phyloP scores from a whole-genome alignment of 1,140 invertebrate genomes.

The Leptinotarsa defecta region DNA sequence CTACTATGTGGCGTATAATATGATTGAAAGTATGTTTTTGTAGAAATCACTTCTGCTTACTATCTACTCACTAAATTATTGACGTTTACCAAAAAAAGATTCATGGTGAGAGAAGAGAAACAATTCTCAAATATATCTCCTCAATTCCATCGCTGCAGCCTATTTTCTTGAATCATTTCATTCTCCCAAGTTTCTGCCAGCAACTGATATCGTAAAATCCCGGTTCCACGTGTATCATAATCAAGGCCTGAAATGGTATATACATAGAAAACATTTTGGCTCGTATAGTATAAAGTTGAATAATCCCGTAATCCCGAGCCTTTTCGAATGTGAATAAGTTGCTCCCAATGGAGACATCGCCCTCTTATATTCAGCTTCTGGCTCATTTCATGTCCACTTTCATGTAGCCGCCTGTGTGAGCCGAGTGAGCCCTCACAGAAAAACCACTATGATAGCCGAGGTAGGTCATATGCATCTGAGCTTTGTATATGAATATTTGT shows the following conservation, averaged over 20 bases:
- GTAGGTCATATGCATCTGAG: background rate
- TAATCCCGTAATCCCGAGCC: slow-evolving; percentile 8
- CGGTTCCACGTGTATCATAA: background rate
- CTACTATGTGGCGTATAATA: too few species aligned
- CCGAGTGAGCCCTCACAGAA: slow-evolving; percentile 12
- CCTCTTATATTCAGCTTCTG: slow-evolving; percentile 32
- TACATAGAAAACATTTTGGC: background rate
- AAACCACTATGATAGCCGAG: background rate
- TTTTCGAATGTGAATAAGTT: slow-evolving; percentile 22
- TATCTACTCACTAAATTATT: too few species aligned
- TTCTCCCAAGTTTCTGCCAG: too few species aligned
- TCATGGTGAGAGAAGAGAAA: too few species aligned
- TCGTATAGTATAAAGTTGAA: background rate
- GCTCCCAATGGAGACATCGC: slow-evolving; percentile 28
- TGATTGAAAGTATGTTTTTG: too few species aligned
- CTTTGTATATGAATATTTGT: background rate
- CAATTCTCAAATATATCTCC: too few species aligned
- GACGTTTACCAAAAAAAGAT: too few species aligned
- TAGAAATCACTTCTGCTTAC: too few species aligned
- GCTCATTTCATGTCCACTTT: slow-evolving; percentile 33
- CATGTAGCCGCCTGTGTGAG: slow-evolving; percentile 28
- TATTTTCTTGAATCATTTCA: too few species aligned
- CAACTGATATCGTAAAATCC: background rate
- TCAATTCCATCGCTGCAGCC: too few species aligned
- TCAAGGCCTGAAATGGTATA: background rate